A percentile compares a stretch with the other conserved stretches of the same genome.
These are phyloP conservation scores for Heliconius congener DNA, from an alignment of 1,140 invertebrate species.

Conservation along the genomic window DNA sequence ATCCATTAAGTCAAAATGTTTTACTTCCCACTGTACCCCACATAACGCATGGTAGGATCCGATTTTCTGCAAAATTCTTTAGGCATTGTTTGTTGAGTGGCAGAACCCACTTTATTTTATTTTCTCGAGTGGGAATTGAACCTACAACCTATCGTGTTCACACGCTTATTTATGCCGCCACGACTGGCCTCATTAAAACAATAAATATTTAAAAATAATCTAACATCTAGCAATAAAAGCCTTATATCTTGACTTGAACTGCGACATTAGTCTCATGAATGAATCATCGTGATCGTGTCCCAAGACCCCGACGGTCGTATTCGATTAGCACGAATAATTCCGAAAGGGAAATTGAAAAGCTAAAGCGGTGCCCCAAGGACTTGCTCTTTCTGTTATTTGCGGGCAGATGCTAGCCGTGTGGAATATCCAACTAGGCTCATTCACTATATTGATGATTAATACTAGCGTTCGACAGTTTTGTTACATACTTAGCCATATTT, in stretches of 20 bases:
- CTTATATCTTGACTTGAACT: slow-evolving; percentile 45
- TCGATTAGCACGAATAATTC: slow-evolving; percentile 80
- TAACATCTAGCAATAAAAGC: slow-evolving; percentile 39
- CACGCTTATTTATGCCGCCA: too few species aligned
- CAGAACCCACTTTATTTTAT: too few species aligned
- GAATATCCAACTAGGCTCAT: slow-evolving; percentile 71
- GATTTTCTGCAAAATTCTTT: too few species aligned
- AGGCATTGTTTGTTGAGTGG: too few species aligned
- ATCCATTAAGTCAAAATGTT: too few species aligned
- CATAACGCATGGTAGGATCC: too few species aligned
- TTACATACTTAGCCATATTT: neutral
- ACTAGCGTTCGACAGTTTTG: neutral
- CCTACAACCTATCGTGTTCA: too few species aligned
- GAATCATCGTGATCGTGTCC: slow-evolving; percentile 72
- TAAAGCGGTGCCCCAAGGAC: slow-evolving; percentile 77
- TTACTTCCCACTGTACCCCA: too few species aligned
- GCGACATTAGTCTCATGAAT: slow-evolving; percentile 76
- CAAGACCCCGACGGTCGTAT: slow-evolving; percentile 68
- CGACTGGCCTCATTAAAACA: neutral
- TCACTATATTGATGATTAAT: slow-evolving; percentile 42
- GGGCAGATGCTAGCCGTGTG: slow-evolving; percentile 53
- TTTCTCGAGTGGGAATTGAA: too few species aligned
- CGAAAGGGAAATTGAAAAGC: slow-evolving; percentile 81
- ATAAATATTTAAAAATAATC: neutral
- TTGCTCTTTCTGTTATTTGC: slow-evolving; percentile 79